Evolutionary conservation across 2,888 invertebrate genomes (phyloP), one percentile per base, ranked within the genome.

Genomic region (Eurytoma californica): DNA sequence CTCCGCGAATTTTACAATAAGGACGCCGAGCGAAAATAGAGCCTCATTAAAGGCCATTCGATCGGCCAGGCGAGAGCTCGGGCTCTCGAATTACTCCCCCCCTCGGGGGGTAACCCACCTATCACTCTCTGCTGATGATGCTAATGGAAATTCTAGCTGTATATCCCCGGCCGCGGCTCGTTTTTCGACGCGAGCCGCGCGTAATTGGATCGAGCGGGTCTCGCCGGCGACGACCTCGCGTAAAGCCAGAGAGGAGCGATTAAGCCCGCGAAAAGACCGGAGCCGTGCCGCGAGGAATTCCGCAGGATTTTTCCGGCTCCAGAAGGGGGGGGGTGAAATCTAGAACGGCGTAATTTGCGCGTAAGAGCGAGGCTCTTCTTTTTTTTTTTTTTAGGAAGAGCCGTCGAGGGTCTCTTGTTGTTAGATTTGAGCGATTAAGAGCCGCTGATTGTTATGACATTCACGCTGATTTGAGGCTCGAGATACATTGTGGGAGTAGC

Each of bases 191-290:
- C 14, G 58, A 58, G 58, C 58, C 28, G 30, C 13, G 20, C 47
- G 68, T 68, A 76, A 69, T 69, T 69, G 61, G 69, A 76, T 68
- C 76, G 55, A 63, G 12, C 67, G 47, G 5, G 16, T 72, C 55
- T 4, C 47, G 20, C 20, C 53, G 61, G 20, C 3, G 20, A 20
- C 0, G 39, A 39, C 39, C 39, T 39, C 39, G 39, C 39, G 13
- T 9, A 60, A 28, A 72, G 58, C 58, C 28, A 7, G 39, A 39
- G 39, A 39, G 39, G 16, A 57, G 13, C 12, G 60, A 20, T n/a
- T 18, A 7, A 75, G 9, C 39, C 9, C 39, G 39, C 39, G 53
- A 55, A 68, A 51, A 49, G 51, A 0, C 14, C 14, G 24, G 20
- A 2, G 30, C 14, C 18, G n/a, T 12, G 49, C 49, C 24, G 49